Base-by-base conservation (phyloP, 1,140 invertebrate species). In the Habropoda laboriosa region DNA sequence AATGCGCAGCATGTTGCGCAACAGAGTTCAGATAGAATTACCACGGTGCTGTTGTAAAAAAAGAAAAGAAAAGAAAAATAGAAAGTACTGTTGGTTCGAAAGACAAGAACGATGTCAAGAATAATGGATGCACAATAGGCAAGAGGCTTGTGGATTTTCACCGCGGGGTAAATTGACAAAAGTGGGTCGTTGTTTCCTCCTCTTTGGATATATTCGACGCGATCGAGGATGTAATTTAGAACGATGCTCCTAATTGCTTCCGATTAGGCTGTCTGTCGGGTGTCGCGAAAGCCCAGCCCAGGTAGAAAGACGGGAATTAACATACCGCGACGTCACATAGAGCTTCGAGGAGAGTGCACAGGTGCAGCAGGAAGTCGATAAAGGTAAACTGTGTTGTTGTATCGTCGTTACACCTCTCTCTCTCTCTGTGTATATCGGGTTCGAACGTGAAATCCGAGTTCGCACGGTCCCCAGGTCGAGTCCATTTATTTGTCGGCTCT, bases 331-430 rank as follows among this genome's bases (percentile, higher is more conserved):
- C 47, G 60, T 68, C 66, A 73, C 57, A 24, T 13, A 21, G 66
- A 40, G 42, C 16, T n/a, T n/a, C n/a, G 42, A 35, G 35, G 63
- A 30, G 64, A 45, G 16, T 27, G 42, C 82, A 73, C 84, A 86
- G 84, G 85, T 82, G 84, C 76, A 86, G 67, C 85, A 79, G 85
- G 84, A 86, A 86, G 76, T 77, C 76, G 72, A 83, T 80, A 73
- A 75, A 72, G 57, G n/a, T n/a, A n/a, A n/a, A n/a, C n/a, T n/a
- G n/a, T n/a, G n/a, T n/a, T n/a, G n/a, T n/a, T n/a, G n/a, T n/a
- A n/a, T n/a, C n/a, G n/a, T n/a, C n/a, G n/a, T n/a, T n/a, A n/a
- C n/a, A n/a, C n/a, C n/a, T n/a, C n/a, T n/a, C n/a, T n/a, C n/a
- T n/a, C n/a, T n/a, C n/a, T 45, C 24, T 42, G 61, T 21, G 32